Conservation (phyloP, 2,888 invertebrate species). For the Boloria selene region DNA sequence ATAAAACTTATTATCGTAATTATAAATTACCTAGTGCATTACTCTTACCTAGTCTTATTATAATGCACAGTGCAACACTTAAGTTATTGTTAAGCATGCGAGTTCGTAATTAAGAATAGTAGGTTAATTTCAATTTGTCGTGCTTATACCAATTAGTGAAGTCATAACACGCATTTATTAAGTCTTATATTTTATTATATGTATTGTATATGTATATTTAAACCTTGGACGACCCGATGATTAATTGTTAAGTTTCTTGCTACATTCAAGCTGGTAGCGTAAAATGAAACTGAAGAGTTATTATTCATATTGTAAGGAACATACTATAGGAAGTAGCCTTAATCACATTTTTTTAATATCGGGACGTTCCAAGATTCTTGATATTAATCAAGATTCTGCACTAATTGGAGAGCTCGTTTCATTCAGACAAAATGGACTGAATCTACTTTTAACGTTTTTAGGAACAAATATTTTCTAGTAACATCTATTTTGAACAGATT, state of each 20-base stretch:
- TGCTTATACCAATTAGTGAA: slow-evolving; percentile 73
- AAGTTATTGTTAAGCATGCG: slow-evolving; percentile 77
- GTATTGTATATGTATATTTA: not conserved
- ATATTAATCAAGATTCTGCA: slow-evolving; percentile 73
- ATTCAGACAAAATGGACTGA: slow-evolving; percentile 40
- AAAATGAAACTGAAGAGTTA: no score
- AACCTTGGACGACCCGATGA: not conserved
- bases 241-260: not conserved
- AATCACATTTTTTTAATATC: slow-evolving; percentile 74
- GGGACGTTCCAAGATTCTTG: slow-evolving; percentile 71
- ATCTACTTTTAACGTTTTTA: slow-evolving; percentile 36
- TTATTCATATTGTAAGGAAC: slow-evolving; percentile 7
- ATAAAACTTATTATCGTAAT: not conserved
- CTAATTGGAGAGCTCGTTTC: slow-evolving; percentile 78
- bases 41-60: no score
- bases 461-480: slow-evolving; percentile 26
- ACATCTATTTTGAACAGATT: slow-evolving; percentile 7
- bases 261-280: no score
- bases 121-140: slow-evolving; percentile 78
- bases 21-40: slow-evolving; percentile 38
- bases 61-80: slow-evolving; percentile 72
- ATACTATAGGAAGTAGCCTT: slow-evolving; percentile 63
- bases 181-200: slow-evolving; percentile 37
- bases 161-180: slow-evolving; percentile 59
- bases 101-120: slow-evolving; percentile 79